Base-by-base conservation (phyloP, 1,140 invertebrate genomes). In the Cyclargus thomasi region DNA sequence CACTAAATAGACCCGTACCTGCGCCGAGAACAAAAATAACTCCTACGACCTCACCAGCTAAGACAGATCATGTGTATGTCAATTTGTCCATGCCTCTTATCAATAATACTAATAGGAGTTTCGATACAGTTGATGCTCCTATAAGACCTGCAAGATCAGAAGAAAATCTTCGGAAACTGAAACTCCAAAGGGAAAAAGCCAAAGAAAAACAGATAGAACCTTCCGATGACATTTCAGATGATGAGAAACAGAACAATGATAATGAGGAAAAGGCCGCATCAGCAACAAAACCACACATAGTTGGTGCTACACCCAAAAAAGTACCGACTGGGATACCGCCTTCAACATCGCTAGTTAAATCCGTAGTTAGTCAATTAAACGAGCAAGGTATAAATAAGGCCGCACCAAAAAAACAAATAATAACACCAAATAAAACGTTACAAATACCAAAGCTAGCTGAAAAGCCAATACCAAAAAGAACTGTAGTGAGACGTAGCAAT, bases 21-120 rank as follows among this genome's bases (percentile, higher is more conserved):
- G 86, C 88, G 17, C 86, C 88, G 8, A 79, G 88, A 70, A 90
- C 79, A 10, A 90, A 88, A 78, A 64, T 88, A 63, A 80, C 85
- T 17, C 86, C 88, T 16, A 66, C 79, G 21, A 67, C 67, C 53
- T 81, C 83, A 16, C 82, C 85, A n/a, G 53, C 71, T 8, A 88
- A 85, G 72, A 74, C 71, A 67, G 86, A 90, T 74, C 88, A 90
- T 62, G 84, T 90, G 1, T 90, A 90, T 55, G 82, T 90, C 1
- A 90, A 90, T 71, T 72, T 90, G 67, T 90, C 88, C 47, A 88
- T 88, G 86, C 88, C 88, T 10, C 73, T 90, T 5, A 90, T 90
- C 39, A 88, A 80, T 53, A 67, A 74, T 11, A 88, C 79, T 53
- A 67, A 74, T 11, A 79, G 76, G 72, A 81, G 81, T 7, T 70